Conservation (phyloP, 2,113 vertebrate species). For the Drymodes brunneopygia region DNA sequence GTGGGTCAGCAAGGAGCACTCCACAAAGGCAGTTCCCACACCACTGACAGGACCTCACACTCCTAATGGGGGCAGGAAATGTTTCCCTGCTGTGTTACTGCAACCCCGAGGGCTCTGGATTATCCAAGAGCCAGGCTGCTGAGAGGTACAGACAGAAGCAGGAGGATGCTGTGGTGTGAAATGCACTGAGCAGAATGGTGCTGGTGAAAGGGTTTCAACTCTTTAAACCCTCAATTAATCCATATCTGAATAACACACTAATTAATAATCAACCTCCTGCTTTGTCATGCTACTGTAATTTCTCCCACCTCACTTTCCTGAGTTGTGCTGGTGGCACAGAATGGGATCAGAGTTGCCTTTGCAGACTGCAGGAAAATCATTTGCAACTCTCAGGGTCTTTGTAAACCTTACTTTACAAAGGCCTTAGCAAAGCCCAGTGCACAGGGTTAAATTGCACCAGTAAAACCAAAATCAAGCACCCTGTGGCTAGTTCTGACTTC, state of each 20-base stretch:
- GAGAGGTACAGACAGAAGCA: not conserved
- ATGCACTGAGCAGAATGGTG: not conserved
- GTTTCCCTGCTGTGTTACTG: not conserved
- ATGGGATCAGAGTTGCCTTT: not conserved
- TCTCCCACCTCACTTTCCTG: not conserved
- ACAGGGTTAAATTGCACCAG: not conserved
- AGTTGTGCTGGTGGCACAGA: not conserved
- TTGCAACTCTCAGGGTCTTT: not conserved
- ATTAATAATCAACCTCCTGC: not conserved
- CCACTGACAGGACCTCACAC: not conserved
- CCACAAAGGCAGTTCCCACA: not conserved
- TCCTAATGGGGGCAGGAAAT: not conserved
- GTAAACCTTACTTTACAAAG: not conserved
- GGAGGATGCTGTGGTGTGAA: not conserved
- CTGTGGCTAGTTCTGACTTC: not conserved
- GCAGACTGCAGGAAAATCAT: not conserved
- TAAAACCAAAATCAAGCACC: not conserved
- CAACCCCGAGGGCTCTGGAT: not conserved
- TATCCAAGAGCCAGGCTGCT: too few species aligned
- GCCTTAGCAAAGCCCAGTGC: not conserved
- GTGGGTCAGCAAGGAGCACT: not conserved
- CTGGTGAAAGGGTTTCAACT: not conserved
- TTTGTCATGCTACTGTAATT: not conserved
- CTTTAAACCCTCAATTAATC: not conserved
- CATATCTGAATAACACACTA: not conserved